phyloP scores from a whole-genome alignment of 1,140 invertebrate species.

The Micrasema longulum region DNA sequence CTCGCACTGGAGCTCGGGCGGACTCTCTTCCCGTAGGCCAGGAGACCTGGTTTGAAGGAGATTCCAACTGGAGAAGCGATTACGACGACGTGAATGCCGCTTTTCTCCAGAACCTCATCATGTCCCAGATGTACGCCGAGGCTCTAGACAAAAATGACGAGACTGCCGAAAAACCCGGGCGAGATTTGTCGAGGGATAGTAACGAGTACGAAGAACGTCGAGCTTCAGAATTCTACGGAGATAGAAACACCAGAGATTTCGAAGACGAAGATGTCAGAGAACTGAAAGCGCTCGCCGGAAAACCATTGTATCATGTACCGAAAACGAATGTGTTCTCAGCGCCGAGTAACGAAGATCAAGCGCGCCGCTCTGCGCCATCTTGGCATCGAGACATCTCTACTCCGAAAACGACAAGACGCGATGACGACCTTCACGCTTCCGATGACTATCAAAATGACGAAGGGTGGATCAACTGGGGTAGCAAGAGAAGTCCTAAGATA shows the following conservation, averaged over 20 bases:
- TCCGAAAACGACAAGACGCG: slow-evolving; percentile 26
- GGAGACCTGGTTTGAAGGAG: slow-evolving; percentile 72
- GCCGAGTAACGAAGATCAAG: background rate
- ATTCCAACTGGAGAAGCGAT: slow-evolving; percentile 62
- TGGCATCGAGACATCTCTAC: slow-evolving; percentile 43
- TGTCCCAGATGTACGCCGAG: slow-evolving; percentile 73
- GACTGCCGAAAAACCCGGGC: slow-evolving; percentile 43
- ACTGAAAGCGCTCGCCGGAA: slow-evolving; percentile 69
- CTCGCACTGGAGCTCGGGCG: slow-evolving; percentile 60
- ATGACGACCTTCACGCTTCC: slow-evolving; percentile 47
- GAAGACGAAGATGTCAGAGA: slow-evolving; percentile 74
- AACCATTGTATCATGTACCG: slow-evolving; percentile 65
- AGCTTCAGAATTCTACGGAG: slow-evolving; percentile 47
- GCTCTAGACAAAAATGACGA: slow-evolving; percentile 62
- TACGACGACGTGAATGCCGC: slow-evolving; percentile 72
- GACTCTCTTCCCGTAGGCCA: slow-evolving; percentile 71
- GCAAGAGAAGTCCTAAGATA: slow-evolving; percentile 61
- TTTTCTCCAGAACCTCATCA: slow-evolving; percentile 73
- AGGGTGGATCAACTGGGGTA: slow-evolving; percentile 67
- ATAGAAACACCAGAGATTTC: slow-evolving; percentile 56
- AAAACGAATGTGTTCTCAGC: slow-evolving; percentile 58
- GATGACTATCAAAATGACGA: slow-evolving; percentile 64
- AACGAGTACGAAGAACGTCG: slow-evolving; percentile 64
- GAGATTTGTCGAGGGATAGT: slow-evolving; percentile 50
- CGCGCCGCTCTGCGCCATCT: slow-evolving; percentile 15